Base-by-base conservation (phyloP, 2,113 vertebrate genomes). In the Halichoerus grypus region DNA sequence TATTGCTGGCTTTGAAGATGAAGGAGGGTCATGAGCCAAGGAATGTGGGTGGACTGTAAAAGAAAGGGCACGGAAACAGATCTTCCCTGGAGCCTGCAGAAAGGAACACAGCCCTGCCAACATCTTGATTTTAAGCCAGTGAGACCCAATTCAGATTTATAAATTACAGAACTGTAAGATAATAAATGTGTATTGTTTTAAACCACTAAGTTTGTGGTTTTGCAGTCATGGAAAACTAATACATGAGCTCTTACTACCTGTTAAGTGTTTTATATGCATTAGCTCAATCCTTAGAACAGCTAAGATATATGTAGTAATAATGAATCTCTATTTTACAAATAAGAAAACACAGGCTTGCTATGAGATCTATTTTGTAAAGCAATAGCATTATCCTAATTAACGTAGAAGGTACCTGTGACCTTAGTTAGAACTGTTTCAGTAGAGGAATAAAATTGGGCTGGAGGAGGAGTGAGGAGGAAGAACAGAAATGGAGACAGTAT, bases 201-300 rank as follows among this genome's bases (percentile, higher is more conserved):
- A 69, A 51, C 8, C 13, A 81, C 33, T 65, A 92, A 72, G 4
- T 81, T 59, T 80, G 46, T 94, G 53, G n/a, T 69, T 80, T 84
- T 0, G 71, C 63, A 72, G 12, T 88, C 69, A 81, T 0, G 67
- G 63, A 88, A 92, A 89, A 95, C 13, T 59, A 90, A 81, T 53
- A 85, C 5, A 65, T n/a, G 33, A 76, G 42, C 53, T 69, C 49
- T 59, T 59, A 84, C 24, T 72, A 92, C 9, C 42, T 72, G 57
- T 36, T n/a, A 83, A 77, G 21, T 39, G 86, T 95, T 86, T 93
- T 82, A 61, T 69, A 53, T 55, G n/a, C n/a, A 69, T 69, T 87
- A 87, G 11, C 36, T 91, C 65, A 87, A 95, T 61, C 39, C 12
- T 93, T 74, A 67, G 5, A 93, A 61, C 57, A 69, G 31, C 22